Base-by-base conservation (phyloP, 2,113 vertebrate genomes). In the Antennarius striatus region DNA sequence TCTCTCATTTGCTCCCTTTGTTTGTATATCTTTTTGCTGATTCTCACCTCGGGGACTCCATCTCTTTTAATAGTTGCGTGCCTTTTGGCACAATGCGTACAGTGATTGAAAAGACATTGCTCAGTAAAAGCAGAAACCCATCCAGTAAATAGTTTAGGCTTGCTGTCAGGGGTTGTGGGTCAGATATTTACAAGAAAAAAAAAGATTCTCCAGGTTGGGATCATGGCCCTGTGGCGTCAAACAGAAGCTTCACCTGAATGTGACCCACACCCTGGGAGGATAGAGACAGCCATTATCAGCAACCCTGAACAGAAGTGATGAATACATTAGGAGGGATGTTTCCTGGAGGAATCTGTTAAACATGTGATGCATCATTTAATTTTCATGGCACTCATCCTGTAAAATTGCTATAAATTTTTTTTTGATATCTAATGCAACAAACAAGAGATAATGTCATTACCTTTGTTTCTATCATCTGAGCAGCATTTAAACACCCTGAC, bases 1-100 rank as follows among this genome's bases (percentile, higher is more conserved):
- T 86, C 87, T 77, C 75, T 65, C 49, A 14, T 65, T 79, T 51
- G 50, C 68, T 85, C 75, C 60, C 69, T 79, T 79, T 86, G 83
- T 86, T 84, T 89, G 83, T 50, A 73, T 73, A 74, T 86, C 74
- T 87, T 72, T 85, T 78, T 89, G 75, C 79, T 83, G 87, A 84
- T 79, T 81, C 71, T 80, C 82, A 81, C 85, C 81, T 80, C 46
- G 1, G 65, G 51, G 71, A 63, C 75, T 57, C 45, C 66, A 46
- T 78, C 79, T 84, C 82, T 68, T 87, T 84, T 84, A 74, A 88
- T 79, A 77, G 77, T 76, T 57, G 68, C 30, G 75, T 83, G 85
- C 65, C 59, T 74, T 82, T 82, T 83, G 80, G 82, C 85, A 84
- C 77, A 65, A 66, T 59, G 61, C 0, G 4, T 56, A 50, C 56